Percentiles rank a stretch among this genome's conserved stretches.
Evolutionary conservation across 2,888 invertebrate species (phyloP).

Genomic region (Pyrocoelia pectoralis): DNA sequence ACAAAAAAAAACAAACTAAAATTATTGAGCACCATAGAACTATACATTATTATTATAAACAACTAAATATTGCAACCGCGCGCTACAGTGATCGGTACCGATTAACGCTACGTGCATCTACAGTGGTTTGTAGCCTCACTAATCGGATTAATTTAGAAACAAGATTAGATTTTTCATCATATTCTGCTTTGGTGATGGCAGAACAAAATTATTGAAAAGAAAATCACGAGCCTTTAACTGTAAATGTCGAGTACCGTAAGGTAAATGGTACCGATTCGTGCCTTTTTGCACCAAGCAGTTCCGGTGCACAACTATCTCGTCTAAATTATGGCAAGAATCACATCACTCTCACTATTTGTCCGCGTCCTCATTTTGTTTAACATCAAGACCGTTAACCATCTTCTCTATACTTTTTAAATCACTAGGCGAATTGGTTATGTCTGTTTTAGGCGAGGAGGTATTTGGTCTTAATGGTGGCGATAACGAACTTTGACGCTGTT

Average conservation of each 20-base stretch:
- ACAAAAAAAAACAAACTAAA: slow-evolving; percentile 18
- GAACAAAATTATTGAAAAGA: not conserved
- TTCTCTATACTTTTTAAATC: slow-evolving; percentile 96
- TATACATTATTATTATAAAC: slow-evolving; percentile 16
- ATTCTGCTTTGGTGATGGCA: not conserved
- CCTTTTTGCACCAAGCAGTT: not conserved
- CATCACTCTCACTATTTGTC: slow-evolving; percentile 54
- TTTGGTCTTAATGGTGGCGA: slow-evolving; percentile 67
- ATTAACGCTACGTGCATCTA: not conserved
- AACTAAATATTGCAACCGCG: slow-evolving; percentile 32
- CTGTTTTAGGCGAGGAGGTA: slow-evolving; percentile 63
- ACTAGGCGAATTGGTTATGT: slow-evolving; percentile 70
- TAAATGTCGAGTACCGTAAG: not conserved
- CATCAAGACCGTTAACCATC: slow-evolving; percentile 96
- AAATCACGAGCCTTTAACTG: slow-evolving; percentile 10
- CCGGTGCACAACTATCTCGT: not conserved
- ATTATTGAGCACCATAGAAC: slow-evolving; percentile 36
- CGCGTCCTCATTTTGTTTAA: slow-evolving; percentile 68
- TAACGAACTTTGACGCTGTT: slow-evolving; percentile 58
- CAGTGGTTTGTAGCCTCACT: slow-evolving; percentile 4
- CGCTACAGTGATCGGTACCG: not conserved
- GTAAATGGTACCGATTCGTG: not conserved
- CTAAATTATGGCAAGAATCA: slow-evolving; percentile 21
- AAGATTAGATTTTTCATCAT: not conserved
- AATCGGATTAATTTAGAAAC: not conserved